phyloP scores from a whole-genome alignment of 1,140 invertebrate species.

The Zaprionus africanus region DNA sequence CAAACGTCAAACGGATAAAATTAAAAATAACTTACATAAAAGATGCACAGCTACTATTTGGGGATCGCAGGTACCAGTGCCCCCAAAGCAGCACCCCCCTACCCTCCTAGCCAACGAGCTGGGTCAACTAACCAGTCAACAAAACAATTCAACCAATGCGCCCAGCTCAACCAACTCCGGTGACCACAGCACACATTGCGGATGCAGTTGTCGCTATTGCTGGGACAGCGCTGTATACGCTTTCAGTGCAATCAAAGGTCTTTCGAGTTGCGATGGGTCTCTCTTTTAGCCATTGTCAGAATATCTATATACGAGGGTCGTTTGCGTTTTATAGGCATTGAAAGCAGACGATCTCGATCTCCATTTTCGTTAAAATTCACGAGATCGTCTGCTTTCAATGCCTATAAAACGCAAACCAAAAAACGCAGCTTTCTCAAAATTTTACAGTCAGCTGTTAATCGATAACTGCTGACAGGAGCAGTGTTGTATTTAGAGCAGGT shows the following conservation, averaged over 20 bases:
- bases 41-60: constrained; percentile 13
- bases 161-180: constrained; percentile 38
- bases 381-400: too few species aligned
- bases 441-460: too few species aligned
- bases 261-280: not conserved
- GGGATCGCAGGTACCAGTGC: not conserved
- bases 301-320: too few species aligned
- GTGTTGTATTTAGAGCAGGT: too few species aligned
- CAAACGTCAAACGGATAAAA: constrained; percentile 55
- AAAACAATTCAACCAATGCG: constrained; percentile 56
- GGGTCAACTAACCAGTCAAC: constrained; percentile 31
- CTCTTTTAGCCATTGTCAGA: too few species aligned
- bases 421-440: too few species aligned
- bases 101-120: not conserved
- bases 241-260: constrained; percentile 4
- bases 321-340: too few species aligned
- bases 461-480: too few species aligned
- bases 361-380: too few species aligned
- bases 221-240: constrained; percentile 14
- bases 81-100: not conserved
- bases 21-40: constrained; percentile 51
- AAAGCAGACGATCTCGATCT: too few species aligned
- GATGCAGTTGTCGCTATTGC: not conserved
- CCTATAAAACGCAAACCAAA: too few species aligned
- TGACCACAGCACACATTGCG: constrained; percentile 16